Evolutionary conservation across 1,140 invertebrate genomes (phyloP), one percentile per base, ranked within the genome.

Genomic region (Physella acuta): DNA sequence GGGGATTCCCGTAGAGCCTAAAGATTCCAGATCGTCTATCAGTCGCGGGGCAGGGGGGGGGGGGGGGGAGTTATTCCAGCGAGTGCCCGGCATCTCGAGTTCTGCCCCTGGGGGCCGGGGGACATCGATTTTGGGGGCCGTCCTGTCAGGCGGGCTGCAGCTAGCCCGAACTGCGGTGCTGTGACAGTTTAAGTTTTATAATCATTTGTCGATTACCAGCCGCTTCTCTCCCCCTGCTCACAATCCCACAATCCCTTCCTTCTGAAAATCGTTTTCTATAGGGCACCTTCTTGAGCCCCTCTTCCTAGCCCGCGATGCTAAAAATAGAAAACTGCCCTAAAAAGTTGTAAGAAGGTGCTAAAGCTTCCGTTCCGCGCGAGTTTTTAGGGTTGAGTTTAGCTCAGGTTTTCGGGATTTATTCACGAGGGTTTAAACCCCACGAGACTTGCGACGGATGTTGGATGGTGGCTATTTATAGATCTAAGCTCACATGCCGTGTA

Each of bases 121-220:
- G 16, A 61, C 59, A 61, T 61, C 36, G 59, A 61, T 61, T 61
- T 61, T 39, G 34, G 16, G n/a, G n/a, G 16, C 59, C 33, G 16
- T 14, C 33, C 17, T 61, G 59, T 36, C 59, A 61, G 59, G 39
- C 28, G 56, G 30, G 56, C 30, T 34, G 33, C 56, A 58, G 30
- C 17, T 34, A 33, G 33, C 56, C 30, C 56, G 56, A 30, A 24
- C 2, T 8, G 56, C 56, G 33, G 33, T 58, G 53, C 56, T 58
- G 33, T 58, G 56, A 34, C 56, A 34, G 56, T 11, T 16, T 20
- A 58, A 58, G 56, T 58, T 58, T 58, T 58, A 58, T 58, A 58
- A 58, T 58, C 56, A 58, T 58, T 34, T 58, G 56, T 58, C 56
- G 56, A 58, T 56, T 58, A 58, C 30, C 17, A n/a, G n/a, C 36